phyloP scores from a whole-genome alignment of 2,888 invertebrate species.

The Agrypnus murinus region DNA sequence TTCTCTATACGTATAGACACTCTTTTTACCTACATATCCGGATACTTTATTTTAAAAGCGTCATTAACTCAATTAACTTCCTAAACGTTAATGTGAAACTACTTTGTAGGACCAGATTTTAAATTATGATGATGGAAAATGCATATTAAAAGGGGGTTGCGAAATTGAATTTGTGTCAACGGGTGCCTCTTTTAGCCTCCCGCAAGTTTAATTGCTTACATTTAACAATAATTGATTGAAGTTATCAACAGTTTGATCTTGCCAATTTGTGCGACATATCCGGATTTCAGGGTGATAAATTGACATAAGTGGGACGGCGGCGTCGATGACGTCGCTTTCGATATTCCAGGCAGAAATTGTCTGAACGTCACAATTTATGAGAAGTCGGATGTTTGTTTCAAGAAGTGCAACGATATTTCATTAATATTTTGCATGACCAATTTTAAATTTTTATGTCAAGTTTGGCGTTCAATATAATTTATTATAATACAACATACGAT shows the following conservation, averaged over 20 bases:
- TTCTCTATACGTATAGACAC: constrained; percentile 12
- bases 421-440: too few species aligned
- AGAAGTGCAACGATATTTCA: too few species aligned
- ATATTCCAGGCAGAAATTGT: constrained; percentile 1
- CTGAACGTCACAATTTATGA: too few species aligned
- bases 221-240: background rate
- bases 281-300: constrained; percentile 5
- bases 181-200: too few species aligned
- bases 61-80: constrained; percentile 19
- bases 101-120: background rate
- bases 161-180: background rate
- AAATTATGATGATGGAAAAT: background rate
- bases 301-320: background rate
- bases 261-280: constrained; percentile 21
- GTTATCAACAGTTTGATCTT: constrained; percentile 20
- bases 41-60: constrained; percentile 4
- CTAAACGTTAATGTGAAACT: background rate
- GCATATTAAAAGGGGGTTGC: too few species aligned
- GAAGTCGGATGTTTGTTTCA: too few species aligned
- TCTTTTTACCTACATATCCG: constrained; percentile 27
- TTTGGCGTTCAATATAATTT: too few species aligned
- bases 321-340: background rate
- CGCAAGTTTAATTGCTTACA: too few species aligned
- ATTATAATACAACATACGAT: too few species aligned
- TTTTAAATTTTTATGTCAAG: too few species aligned